These are phyloP conservation scores for Hucho hucho DNA, from an alignment of 2,113 vertebrate genomes.

Conservation along the genomic window DNA sequence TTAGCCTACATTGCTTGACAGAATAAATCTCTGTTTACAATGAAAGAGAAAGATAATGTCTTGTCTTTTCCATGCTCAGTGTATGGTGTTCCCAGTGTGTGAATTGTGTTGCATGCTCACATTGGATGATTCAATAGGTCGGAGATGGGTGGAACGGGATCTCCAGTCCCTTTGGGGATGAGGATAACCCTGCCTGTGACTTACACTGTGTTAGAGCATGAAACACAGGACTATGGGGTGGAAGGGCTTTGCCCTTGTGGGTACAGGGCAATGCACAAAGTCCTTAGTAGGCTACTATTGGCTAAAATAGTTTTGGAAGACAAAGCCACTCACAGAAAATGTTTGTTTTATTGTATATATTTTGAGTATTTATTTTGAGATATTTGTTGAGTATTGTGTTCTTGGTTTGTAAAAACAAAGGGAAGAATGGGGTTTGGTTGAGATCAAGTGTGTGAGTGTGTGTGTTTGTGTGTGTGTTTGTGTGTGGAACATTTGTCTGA, in stretches of 20 bases:
- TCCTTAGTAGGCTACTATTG: too few relatives aligned
- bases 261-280: background rate
- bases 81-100: conserved; percentile 6
- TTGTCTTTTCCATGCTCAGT: too few relatives aligned
- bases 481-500: conserved; percentile 63
- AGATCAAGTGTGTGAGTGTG: conserved; percentile 4
- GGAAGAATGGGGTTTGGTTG: background rate
- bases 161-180: conserved; percentile 59
- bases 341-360: background rate
- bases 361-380: background rate
- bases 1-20: background rate
- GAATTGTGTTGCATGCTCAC: conserved; percentile 70
- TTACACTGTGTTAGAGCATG: background rate
- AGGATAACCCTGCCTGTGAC: background rate
- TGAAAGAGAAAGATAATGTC: background rate
- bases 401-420: background rate
- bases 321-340: background rate
- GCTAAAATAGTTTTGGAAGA: background rate
- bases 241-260: background rate
- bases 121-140: conserved; percentile 66
- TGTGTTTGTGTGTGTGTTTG: conserved; percentile 4
- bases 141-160: conserved; percentile 70
- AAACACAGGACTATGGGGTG: background rate
- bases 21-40: background rate
- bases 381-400: background rate